Evolutionary conservation across 37 sponge, comb jelly and placozoan genomes (phyloP).

Genomic region (Ephydatia muelleri): DNA sequence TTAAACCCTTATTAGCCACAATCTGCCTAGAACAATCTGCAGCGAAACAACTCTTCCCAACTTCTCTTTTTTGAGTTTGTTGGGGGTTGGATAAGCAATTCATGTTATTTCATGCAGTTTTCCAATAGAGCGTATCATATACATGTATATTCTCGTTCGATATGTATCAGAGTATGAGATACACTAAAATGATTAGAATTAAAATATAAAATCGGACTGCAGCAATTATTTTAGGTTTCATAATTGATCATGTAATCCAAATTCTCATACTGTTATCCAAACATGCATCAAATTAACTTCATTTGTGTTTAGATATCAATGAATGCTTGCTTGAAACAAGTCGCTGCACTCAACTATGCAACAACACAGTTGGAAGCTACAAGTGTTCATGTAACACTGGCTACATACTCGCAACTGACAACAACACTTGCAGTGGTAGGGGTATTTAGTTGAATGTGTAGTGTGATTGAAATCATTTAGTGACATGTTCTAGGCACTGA

Average conservation of each 20-base stretch:
- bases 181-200: too few species aligned
- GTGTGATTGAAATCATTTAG: too few species aligned
- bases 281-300: too few species aligned
- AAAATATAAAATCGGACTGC: too few species aligned
- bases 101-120: slow-evolving; percentile 36
- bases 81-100: neutral
- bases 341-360: slow-evolving; percentile 7
- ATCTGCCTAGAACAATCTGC: too few species aligned
- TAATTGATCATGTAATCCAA: too few species aligned
- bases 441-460: neutral
- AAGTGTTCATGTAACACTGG: slow-evolving; percentile 10
- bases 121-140: neutral
- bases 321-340: slow-evolving; percentile 14
- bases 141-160: slow-evolving; percentile 22
- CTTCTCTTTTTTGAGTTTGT: neutral
- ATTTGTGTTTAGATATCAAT: slow-evolving; percentile 18
- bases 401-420: neutral
- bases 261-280: slow-evolving; percentile 24
- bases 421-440: neutral
- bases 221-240: too few species aligned
- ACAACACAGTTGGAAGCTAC: slow-evolving; percentile 14
- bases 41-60: too few species aligned
- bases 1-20: too few species aligned
- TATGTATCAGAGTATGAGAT: slow-evolving; percentile 27
- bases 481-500: too few species aligned